Percentiles rank a stretch among this genome's conserved stretches.
Conservation (phyloP, 2,797 vertebrate species). For the Thunnus albacares region DNA sequence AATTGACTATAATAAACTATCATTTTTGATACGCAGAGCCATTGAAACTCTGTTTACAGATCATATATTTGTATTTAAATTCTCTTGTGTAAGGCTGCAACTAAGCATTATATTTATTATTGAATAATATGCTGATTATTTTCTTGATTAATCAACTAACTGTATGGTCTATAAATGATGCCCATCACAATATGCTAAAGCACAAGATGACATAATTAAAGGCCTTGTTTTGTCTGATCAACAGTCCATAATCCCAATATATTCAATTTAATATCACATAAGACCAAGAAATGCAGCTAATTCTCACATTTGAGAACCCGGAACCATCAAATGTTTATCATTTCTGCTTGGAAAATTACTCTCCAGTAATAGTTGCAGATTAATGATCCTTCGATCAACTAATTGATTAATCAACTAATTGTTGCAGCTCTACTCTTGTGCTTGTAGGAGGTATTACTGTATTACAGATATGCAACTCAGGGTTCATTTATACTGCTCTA, state of each 20-base stretch:
- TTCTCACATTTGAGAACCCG: not conserved
- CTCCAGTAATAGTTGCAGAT: no score
- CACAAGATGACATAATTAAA: not conserved
- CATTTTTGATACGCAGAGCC: not conserved
- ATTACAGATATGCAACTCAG: slow-evolving; percentile 13
- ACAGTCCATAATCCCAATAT: not conserved
- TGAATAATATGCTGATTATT: no score
- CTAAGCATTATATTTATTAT: not conserved
- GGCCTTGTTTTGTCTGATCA: not conserved
- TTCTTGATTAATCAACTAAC: no score
- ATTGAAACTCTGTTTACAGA: not conserved
- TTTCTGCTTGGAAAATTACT: no score
- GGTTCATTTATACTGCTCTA: slow-evolving; percentile 12
- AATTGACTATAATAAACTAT: not conserved
- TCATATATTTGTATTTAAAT: not conserved
- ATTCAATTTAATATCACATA: not conserved
- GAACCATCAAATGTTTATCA: no score
- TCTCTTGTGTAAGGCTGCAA: not conserved
- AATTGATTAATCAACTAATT: no score
- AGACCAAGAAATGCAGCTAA: no score
- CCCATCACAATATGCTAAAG: not conserved
- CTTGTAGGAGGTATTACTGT: not conserved
- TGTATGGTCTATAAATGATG: not conserved
- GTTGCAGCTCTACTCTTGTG: no score
- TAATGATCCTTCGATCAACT: no score